A percentile compares a stretch with the other conserved stretches of the same genome.
phyloP scores from a whole-genome alignment of 2,797 vertebrate species.

The Enteromius mattozi region DNA sequence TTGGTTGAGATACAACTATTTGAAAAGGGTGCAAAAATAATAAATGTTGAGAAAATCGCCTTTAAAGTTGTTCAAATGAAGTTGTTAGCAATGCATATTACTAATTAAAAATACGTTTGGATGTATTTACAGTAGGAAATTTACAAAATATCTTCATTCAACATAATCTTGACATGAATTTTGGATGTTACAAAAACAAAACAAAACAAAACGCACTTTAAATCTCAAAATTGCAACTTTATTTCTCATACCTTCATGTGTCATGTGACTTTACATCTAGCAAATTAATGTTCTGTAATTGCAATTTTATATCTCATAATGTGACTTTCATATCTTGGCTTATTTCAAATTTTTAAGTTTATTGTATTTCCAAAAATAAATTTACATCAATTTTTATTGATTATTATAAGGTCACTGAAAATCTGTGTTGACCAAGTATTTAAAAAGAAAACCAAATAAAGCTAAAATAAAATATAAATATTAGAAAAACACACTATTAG shows the following conservation, averaged over 20 bases:
- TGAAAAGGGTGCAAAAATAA: too few relatives aligned
- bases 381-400: background rate
- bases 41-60: too few relatives aligned
- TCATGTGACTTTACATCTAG: background rate
- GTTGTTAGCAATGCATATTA: too few relatives aligned
- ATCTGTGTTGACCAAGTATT: background rate
- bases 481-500: background rate
- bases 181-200: background rate
- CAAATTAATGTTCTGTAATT: background rate
- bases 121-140: too few relatives aligned
- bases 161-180: background rate
- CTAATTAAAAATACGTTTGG: too few relatives aligned
- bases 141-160: too few relatives aligned
- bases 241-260: background rate
- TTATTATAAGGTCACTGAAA: background rate
- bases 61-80: too few relatives aligned
- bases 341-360: background rate
- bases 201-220: too few relatives aligned
- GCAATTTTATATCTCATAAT: background rate
- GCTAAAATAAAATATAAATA: background rate
- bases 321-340: background rate
- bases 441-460: background rate
- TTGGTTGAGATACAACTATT: too few relatives aligned
- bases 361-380: background rate
- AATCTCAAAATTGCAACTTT: background rate